A percentile compares a stretch with the other conserved stretches of the same genome.
Conservation (phyloP, 1,140 invertebrate species). For the Plutomurus gul region DNA sequence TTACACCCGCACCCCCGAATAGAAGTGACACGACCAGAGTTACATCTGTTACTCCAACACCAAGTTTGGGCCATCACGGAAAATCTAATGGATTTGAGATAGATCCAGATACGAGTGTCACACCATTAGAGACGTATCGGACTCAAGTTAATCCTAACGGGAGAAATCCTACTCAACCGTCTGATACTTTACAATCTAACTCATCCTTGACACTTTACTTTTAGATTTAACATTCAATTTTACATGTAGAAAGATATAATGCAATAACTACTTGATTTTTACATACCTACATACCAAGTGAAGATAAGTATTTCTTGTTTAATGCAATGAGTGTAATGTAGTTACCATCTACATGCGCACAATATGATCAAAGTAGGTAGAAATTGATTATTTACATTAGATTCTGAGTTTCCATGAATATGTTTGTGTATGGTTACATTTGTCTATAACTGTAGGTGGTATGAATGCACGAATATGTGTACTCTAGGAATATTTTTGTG, state of each 20-base stretch:
- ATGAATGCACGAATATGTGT: too few species aligned
- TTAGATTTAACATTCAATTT: slow-evolving; percentile 39
- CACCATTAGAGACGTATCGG: slow-evolving; percentile 51
- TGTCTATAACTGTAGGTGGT: too few species aligned
- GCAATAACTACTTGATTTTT: background rate
- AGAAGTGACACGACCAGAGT: slow-evolving; percentile 37
- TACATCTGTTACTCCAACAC: slow-evolving; percentile 25
- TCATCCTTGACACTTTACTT: slow-evolving; percentile 53
- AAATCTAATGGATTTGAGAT: slow-evolving; percentile 50
- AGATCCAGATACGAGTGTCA: slow-evolving; percentile 53
- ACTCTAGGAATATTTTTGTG: too few species aligned
- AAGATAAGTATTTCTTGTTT: background rate
- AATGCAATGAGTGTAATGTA: background rate
- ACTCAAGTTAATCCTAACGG: slow-evolving; percentile 41
- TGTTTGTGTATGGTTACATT: too few species aligned
- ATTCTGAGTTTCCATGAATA: too few species aligned
- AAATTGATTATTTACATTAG: too few species aligned
- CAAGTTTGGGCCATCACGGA: slow-evolving; percentile 9
- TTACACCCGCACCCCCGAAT: slow-evolving; percentile 42
- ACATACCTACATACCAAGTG: background rate
- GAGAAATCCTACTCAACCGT: slow-evolving; percentile 13
- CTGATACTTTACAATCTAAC: slow-evolving; percentile 52
- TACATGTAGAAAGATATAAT: background rate
- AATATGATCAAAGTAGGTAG: too few species aligned
- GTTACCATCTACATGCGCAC: too few species aligned